phyloP scores from a whole-genome alignment of 1,140 invertebrate genomes.

The Penaeus japonicus region DNA sequence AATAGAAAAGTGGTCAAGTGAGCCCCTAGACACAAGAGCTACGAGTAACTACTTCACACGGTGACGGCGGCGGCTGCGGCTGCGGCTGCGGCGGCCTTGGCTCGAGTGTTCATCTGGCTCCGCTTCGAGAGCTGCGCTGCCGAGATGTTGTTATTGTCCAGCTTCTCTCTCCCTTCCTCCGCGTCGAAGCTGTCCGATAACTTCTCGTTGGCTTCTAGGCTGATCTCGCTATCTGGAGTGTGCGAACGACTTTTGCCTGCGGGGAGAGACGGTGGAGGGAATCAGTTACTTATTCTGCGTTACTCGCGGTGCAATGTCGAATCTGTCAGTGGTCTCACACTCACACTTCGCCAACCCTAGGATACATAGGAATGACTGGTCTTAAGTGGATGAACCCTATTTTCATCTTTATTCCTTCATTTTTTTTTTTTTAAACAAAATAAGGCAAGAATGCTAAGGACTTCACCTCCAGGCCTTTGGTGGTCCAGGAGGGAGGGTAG shows the following conservation, averaged over 20 bases:
- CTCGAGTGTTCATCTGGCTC: slow-evolving; percentile 36
- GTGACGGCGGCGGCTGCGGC: slow-evolving; percentile 22
- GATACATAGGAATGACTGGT: no score
- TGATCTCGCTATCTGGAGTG: slow-evolving; percentile 42
- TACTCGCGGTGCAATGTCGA: no score
- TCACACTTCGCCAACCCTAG: no score
- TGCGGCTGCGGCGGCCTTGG: slow-evolving; percentile 26
- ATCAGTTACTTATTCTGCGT: background rate
- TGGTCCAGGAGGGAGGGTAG: no score
- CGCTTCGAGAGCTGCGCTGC: background rate
- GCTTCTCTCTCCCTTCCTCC: slow-evolving; percentile 25
- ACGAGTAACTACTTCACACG: background rate
- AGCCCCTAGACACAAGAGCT: no score
- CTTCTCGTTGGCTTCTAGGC: slow-evolving; percentile 25
- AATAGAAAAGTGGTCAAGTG: no score
- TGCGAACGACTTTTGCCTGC: slow-evolving; percentile 40
- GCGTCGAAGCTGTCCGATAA: slow-evolving; percentile 16
- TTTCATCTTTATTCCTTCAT: no score
- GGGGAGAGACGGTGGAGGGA: background rate
- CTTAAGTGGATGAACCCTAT: no score
- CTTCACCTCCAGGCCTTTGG: no score
- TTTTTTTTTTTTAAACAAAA: no score
- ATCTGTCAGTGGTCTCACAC: no score
- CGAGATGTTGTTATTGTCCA: slow-evolving; percentile 46
- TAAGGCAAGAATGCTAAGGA: no score